phyloP scores from a whole-genome alignment of 2,888 invertebrate genomes.

The Cybosia mesomella region DNA sequence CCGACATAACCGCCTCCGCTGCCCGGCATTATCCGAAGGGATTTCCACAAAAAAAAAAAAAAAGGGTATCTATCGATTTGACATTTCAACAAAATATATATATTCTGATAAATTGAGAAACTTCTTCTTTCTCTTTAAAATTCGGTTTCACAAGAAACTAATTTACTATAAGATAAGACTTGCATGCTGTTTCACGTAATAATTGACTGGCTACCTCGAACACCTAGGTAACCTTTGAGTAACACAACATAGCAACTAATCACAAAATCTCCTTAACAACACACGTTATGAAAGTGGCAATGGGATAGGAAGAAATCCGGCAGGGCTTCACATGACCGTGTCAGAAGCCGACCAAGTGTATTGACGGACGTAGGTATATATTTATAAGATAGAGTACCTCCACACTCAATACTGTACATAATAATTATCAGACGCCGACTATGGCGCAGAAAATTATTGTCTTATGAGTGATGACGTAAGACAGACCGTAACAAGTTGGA shows the following conservation, averaged over 20 bases:
- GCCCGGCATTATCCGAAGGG: too few species aligned
- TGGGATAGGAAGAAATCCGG: conserved; percentile 68
- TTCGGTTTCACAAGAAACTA: background rate
- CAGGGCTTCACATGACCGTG: conserved; percentile 68
- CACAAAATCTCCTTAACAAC: conserved; percentile 43
- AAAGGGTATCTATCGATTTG: too few species aligned
- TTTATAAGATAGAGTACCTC: conserved; percentile 45
- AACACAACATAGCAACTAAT: conserved; percentile 33
- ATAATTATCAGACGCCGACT: conserved; percentile 1
- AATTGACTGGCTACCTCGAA: background rate
- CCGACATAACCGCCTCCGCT: too few species aligned
- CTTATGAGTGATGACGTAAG: background rate
- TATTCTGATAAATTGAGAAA: too few species aligned
- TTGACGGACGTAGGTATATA: conserved; percentile 62
- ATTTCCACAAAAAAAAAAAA: too few species aligned
- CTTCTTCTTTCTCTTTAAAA: too few species aligned
- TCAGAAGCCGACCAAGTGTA: conserved; percentile 69
- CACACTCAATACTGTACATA: background rate
- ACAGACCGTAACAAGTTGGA: background rate
- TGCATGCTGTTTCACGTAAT: background rate
- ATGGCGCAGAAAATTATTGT: conserved; percentile 1
- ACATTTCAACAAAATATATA: too few species aligned
- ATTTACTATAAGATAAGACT: background rate
- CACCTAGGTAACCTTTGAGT: background rate
- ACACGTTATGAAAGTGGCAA: conserved; percentile 57